Base-by-base conservation (phyloP, 1,140 invertebrate genomes). In the Planococcus citri region DNA sequence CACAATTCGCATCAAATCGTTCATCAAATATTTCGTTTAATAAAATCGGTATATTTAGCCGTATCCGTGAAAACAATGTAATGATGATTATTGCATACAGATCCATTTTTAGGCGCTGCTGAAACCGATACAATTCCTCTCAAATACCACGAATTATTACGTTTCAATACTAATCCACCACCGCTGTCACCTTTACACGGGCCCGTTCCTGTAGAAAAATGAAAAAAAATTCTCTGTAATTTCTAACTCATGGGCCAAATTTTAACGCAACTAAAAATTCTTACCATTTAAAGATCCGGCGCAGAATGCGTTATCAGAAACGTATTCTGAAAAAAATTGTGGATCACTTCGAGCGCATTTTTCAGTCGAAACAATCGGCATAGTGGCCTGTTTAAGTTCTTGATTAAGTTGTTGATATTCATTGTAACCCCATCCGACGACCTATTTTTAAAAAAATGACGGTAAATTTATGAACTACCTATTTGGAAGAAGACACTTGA, bases 181-280 rank as follows among this genome's bases (percentile, higher is more conserved):
- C 85, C 85, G 69, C 83, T 85, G 73, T 86, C 85, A 1, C 85
- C 85, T 73, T 85, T 85, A 38, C 83, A 83, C 0, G 83, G 83
- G 68, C 82, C 83, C 6, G 81, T 82, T 72, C 80, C 84, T 85
- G 60, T 27, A 22, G 24, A 64, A 64, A 64, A 25, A n/a, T n/a
- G n/a, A n/a, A n/a, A n/a, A n/a, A n/a, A n/a, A n/a, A n/a, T n/a
- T n/a, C n/a, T n/a, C n/a, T n/a, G n/a, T n/a, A n/a, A n/a, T n/a
- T n/a, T n/a, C n/a, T n/a, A n/a, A n/a, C n/a, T n/a, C n/a, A n/a
- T n/a, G n/a, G n/a, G n/a, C n/a, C n/a, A 33, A 6, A 33, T 33
- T 3, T 12, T 12, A 33, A 4, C 4, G 17, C 4, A 58, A n/a
- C 21, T n/a, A 17, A 22, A 22, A 58, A 20, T 20, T 71, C 70